These are phyloP conservation scores for Dufourea novaeangliae DNA, from an alignment of 1,140 invertebrate species.

Conservation along the genomic window DNA sequence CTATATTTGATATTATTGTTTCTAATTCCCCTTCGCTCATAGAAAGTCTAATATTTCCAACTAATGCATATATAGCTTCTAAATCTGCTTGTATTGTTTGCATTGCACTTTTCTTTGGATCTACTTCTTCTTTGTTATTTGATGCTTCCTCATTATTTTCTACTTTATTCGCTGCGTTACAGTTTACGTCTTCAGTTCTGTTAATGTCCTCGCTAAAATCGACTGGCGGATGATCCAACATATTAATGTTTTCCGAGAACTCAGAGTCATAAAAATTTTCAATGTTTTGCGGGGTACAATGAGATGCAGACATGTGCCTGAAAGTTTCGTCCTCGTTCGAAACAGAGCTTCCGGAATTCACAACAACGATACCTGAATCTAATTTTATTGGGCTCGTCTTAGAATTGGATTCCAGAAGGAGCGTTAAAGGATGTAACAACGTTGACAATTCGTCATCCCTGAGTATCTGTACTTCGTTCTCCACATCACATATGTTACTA, in stretches of 20 bases:
- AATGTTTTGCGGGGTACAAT: background rate
- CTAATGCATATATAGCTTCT: slow-evolving; percentile 65
- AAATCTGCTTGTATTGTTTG: slow-evolving; percentile 68
- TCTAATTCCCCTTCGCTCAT: slow-evolving; percentile 65
- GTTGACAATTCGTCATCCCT: slow-evolving; percentile 33
- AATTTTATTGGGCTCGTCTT: slow-evolving; percentile 62
- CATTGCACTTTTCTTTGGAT: slow-evolving; percentile 51
- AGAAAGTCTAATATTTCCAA: slow-evolving; percentile 63
- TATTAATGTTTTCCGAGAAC: background rate
- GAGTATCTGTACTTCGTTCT: slow-evolving; percentile 24
- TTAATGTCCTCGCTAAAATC: background rate
- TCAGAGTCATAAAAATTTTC: background rate
- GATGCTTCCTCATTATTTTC: background rate
- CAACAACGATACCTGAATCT: slow-evolving; percentile 76
- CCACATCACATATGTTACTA: slow-evolving; percentile 36
- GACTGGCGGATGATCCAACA: background rate
- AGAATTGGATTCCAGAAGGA: slow-evolving; percentile 64
- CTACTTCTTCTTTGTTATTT: background rate
- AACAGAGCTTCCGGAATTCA: slow-evolving; percentile 65
- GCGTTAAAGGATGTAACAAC: slow-evolving; percentile 68
- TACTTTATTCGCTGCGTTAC: background rate
- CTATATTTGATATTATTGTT: slow-evolving; percentile 63
- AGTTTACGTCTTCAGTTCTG: slow-evolving; percentile 10
- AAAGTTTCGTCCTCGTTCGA: slow-evolving; percentile 18
- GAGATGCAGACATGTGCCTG: background rate